Percentiles rank a stretch among this genome's conserved stretches.
These are phyloP conservation scores for Columba guinea DNA, from an alignment of 2,797 vertebrate genomes.

Conservation along the genomic window DNA sequence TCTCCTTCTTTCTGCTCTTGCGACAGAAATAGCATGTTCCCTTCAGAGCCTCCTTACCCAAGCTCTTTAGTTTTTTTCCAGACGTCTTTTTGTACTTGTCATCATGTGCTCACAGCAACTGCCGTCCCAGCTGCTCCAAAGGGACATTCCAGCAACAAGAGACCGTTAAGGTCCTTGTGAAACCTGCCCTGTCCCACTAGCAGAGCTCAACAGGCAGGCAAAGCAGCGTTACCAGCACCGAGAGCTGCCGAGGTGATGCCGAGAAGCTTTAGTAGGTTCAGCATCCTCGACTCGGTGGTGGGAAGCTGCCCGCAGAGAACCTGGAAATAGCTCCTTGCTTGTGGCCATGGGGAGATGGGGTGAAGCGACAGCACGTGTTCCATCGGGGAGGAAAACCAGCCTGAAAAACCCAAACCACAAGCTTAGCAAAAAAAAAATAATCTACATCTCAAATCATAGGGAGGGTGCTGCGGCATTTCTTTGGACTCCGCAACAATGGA, in stretches of 20 bases:
- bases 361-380: background rate
- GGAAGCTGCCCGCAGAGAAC: background rate
- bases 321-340: background rate
- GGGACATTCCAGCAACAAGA: background rate
- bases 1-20: background rate
- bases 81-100: background rate
- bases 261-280: background rate
- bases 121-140: background rate
- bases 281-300: background rate
- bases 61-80: background rate
- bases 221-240: background rate
- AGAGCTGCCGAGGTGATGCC: background rate
- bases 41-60: background rate
- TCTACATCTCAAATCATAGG: background rate
- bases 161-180: rapidly evolving
- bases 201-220: background rate
- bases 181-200: background rate
- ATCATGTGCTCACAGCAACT: background rate
- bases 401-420: background rate
- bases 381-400: background rate
- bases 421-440: background rate
- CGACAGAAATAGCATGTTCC: background rate
- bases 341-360: rapidly evolving
- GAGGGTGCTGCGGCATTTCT: background rate
- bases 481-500: background rate